Evolutionary conservation across 2,888 invertebrate species (phyloP).

Genomic region (Troilus luridus): DNA sequence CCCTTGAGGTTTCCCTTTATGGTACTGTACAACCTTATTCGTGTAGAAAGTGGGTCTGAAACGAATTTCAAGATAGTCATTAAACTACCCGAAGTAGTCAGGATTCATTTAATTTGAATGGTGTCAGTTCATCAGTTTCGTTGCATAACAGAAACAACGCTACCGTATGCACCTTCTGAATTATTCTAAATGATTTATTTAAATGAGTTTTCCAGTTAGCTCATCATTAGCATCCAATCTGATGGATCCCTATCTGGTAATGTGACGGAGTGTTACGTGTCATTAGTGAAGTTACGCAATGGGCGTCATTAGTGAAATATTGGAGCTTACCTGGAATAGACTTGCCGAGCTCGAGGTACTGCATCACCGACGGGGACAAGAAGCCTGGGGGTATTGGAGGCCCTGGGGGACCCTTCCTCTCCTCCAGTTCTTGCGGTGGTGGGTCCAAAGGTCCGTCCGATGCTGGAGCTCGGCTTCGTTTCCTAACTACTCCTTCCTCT

Average conservation of each 20-base stretch:
- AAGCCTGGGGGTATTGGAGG: slow-evolving; percentile 81
- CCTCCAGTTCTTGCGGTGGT: slow-evolving; percentile 70
- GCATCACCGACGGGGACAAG: slow-evolving; percentile 86
- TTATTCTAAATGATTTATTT: background rate
- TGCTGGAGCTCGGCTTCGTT: slow-evolving; percentile 75
- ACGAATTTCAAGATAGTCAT: background rate
- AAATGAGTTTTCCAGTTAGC: background rate
- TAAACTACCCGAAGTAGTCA: background rate
- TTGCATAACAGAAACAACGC: background rate
- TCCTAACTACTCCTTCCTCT: slow-evolving; percentile 76
- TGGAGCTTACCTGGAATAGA: slow-evolving; percentile 84
- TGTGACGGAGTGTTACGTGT: background rate
- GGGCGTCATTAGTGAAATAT: background rate
- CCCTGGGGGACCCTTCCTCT: slow-evolving; percentile 71
- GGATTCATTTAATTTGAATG: background rate
- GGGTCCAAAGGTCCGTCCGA: slow-evolving; percentile 68
- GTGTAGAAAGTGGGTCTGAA: background rate
- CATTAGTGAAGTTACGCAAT: background rate
- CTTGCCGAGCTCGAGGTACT: slow-evolving; percentile 89
- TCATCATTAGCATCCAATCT: slow-evolving; percentile 7
- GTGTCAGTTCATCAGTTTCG: background rate
- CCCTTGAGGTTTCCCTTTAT: background rate
- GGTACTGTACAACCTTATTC: background rate
- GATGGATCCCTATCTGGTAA: background rate
- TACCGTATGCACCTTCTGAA: background rate